Evolutionary conservation across 1,140 invertebrate genomes (phyloP).

Genomic region (Heliconius hewitsoni): DNA sequence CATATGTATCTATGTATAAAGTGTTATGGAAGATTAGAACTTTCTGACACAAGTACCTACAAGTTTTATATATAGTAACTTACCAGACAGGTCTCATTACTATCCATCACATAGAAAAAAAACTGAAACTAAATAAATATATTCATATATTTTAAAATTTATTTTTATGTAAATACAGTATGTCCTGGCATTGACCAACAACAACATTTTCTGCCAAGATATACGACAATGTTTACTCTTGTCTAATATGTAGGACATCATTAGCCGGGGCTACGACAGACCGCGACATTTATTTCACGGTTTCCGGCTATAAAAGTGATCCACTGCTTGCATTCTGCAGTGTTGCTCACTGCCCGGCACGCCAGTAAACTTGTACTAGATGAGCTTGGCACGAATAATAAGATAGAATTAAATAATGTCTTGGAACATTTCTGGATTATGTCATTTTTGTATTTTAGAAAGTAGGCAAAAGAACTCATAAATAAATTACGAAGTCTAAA

Average conservation of each 20-base stretch:
- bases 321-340: conserved; percentile 78
- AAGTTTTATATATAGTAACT: no score
- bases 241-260: conserved; percentile 64
- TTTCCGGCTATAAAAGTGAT: conserved; percentile 81
- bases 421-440: neutral
- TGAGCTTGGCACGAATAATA: conserved; percentile 25
- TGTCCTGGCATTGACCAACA: conserved; percentile 17
- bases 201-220: neutral
- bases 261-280: conserved; percentile 71
- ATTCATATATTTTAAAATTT: no score
- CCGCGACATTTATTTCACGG: conserved; percentile 81
- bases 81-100: no score
- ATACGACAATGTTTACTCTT: conserved; percentile 47
- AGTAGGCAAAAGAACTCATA: no score
- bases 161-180: no score
- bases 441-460: neutral
- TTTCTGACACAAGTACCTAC: no score
- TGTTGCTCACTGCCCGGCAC: conserved; percentile 50
- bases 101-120: no score
- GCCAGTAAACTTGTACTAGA: conserved; percentile 34
- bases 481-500: no score
- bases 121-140: no score
- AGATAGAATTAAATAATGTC: neutral
- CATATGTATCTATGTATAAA: no score
- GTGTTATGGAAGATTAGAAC: no score